These are phyloP conservation scores for Nixonia krombeini DNA, from an alignment of 1,140 invertebrate species.

Conservation along the genomic window DNA sequence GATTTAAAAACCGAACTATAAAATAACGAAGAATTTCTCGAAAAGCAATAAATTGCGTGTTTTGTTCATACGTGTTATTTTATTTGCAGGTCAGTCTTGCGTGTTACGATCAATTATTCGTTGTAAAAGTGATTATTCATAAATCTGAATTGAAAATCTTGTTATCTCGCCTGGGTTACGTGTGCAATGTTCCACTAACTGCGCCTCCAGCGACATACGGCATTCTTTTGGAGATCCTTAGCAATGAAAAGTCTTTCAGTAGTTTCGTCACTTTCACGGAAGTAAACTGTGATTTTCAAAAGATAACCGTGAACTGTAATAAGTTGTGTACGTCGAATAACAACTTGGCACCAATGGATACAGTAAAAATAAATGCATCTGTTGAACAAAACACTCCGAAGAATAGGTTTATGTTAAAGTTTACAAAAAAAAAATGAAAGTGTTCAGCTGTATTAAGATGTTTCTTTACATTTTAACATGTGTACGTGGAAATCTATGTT, in stretches of 20 bases:
- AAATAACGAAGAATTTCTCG: too few relatives aligned
- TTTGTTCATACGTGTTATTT: too few relatives aligned
- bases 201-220: constrained; percentile 6
- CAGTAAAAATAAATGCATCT: too few relatives aligned
- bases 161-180: constrained; percentile 27
- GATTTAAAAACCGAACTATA: too few relatives aligned
- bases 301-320: too few relatives aligned
- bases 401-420: too few relatives aligned
- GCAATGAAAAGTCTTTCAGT: background rate
- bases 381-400: too few relatives aligned
- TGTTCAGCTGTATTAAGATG: background rate
- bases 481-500: too few relatives aligned
- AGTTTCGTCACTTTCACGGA: constrained; percentile 4
- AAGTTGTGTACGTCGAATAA: too few relatives aligned
- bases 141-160: constrained; percentile 29
- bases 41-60: too few relatives aligned
- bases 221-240: constrained; percentile 3
- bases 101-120: constrained; percentile 45
- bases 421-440: background rate
- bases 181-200: background rate
- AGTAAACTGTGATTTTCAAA: background rate
- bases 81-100: constrained; percentile 36
- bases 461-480: too few relatives aligned
- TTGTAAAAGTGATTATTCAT: constrained; percentile 28
- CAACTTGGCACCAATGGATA: too few relatives aligned